A percentile compares a stretch with the other conserved stretches of the same genome.
Evolutionary conservation across 2,113 vertebrate species (phyloP).

Genomic region (Todiramphus saurophagus): DNA sequence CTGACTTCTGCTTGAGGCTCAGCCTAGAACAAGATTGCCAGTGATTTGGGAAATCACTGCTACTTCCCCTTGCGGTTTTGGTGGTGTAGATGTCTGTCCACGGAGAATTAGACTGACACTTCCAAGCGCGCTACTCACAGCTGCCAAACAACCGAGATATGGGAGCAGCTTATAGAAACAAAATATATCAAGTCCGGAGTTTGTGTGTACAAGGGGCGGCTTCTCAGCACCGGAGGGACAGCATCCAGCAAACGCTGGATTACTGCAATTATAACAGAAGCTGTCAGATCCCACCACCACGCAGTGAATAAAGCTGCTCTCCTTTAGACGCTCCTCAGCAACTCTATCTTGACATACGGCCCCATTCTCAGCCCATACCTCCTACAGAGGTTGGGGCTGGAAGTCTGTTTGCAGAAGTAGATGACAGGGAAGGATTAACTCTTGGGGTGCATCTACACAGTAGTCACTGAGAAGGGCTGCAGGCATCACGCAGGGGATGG

Average conservation of each 20-base stretch:
- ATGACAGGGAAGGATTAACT: neutral
- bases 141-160: neutral
- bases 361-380: neutral
- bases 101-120: constrained; percentile 52
- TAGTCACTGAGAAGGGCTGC: neutral
- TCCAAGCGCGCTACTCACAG: neutral
- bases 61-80: constrained; percentile 64
- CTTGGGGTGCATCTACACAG: neutral
- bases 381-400: neutral
- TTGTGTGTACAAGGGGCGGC: neutral
- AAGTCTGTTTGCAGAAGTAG: neutral
- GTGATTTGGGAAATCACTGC: constrained; percentile 61
- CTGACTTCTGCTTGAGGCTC: constrained; percentile 58
- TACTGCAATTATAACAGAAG: neutral
- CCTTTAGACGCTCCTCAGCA: neutral
- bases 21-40: constrained; percentile 60
- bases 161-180: constrained; percentile 3
- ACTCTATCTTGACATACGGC: neutral
- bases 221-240: neutral
- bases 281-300: neutral
- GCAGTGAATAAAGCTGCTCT: neutral
- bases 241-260: neutral
- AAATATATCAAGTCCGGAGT: neutral
- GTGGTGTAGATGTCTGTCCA: constrained; percentile 56
- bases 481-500: neutral